Base-by-base conservation (phyloP, 2,113 vertebrate genomes). In the Xyliphius kryptos region DNA sequence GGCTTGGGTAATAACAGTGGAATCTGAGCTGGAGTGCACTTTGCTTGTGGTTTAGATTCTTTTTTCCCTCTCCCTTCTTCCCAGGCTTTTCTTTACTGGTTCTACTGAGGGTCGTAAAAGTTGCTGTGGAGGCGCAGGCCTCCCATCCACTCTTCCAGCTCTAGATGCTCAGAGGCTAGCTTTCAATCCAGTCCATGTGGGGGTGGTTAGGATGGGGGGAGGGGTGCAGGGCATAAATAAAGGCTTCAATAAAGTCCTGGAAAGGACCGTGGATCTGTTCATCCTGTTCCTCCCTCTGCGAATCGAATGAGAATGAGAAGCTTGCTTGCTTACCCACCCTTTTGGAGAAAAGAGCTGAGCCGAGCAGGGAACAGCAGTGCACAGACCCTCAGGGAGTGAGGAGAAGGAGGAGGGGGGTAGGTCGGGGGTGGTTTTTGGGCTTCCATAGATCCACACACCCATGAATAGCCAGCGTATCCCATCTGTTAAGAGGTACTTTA, bases 81-180 rank as follows among this genome's bases (percentile, higher is more conserved):
- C 66, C 71, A 66, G 46, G 59, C 80, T 78, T 80, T 85, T 85
- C 78, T 80, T 70, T 70, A 76, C 76, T 63, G 65, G 78, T 84
- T 81, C 80, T 78, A 79, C 82, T 78, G 78, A 82, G 79, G 82
- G 82, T 79, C 84, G 84, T 85, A 87, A 85, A 87, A 83, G 81
- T 79, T 78, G 74, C 78, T 80, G 81, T 82, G 58, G 70, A 64
- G 67, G 61, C 56, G 75, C 80, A 75, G 79, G 80, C 80, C 83
- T 87, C 87, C 86, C 83, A 87, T 85, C 81, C 77, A 74, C 66
- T 80, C 80, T 63, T 68, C 61, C 41, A 72, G 74, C 71, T 70
- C 72, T 74, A 78, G 69, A 72, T 78, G 81, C 74, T 77, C 74
- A 75, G 80, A 79, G 76, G 82, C 69, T 71, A 72, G 76, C 75